Evolutionary conservation across 2,113 vertebrate genomes (phyloP).

Genomic region (Athene cunicularia): DNA sequence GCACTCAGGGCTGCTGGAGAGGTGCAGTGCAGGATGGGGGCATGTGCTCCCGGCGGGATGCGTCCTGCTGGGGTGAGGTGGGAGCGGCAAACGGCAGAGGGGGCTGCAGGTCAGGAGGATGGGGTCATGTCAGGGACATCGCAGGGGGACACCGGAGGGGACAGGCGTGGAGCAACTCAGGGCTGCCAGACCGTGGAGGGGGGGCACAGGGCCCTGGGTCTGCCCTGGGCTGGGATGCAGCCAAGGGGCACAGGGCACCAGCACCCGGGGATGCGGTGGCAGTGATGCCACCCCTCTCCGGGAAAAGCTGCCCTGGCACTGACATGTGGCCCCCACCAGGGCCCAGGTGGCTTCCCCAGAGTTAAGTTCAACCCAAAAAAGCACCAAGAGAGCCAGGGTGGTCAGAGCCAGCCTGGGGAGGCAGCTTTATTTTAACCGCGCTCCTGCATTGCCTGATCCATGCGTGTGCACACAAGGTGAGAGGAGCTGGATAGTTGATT

Average conservation of each 20-base stretch:
- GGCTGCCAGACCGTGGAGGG: background rate
- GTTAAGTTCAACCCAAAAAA: background rate
- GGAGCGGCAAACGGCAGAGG: constrained; percentile 53
- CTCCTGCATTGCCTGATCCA: background rate
- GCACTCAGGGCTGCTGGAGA: background rate
- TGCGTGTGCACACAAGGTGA: constrained; percentile 64
- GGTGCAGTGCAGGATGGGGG: background rate
- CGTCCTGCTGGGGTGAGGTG: background rate
- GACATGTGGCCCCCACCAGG: fast-evolving
- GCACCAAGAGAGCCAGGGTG: background rate
- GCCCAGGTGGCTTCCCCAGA: background rate
- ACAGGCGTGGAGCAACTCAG: background rate
- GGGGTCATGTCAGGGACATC: background rate
- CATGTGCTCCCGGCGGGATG: background rate
- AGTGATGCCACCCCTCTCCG: fast-evolving
- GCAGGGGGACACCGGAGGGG: background rate
- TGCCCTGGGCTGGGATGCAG: background rate
- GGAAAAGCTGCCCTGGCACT: fast-evolving
- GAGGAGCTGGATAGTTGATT: constrained; percentile 69
- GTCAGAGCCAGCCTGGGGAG: background rate
- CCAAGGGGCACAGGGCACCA: background rate
- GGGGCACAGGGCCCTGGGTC: background rate
- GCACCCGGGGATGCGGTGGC: fast-evolving
- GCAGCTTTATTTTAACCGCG: background rate
- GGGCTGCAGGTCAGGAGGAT: constrained; percentile 67